A percentile compares a stretch with the other conserved stretches of the same genome.
phyloP scores from a whole-genome alignment of 2,888 invertebrate genomes.

The Phorcus lineatus region DNA sequence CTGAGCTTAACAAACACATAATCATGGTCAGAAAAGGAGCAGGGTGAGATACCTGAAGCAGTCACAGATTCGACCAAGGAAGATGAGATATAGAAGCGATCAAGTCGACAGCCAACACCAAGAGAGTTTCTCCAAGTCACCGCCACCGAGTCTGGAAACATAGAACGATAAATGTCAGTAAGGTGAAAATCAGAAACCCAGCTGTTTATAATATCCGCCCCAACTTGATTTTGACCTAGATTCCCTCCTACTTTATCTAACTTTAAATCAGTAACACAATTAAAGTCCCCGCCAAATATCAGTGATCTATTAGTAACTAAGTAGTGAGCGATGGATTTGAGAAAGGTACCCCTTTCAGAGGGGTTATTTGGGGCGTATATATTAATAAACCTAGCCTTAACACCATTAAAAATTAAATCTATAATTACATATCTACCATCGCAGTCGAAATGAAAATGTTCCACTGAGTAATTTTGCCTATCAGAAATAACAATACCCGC shows the following conservation, averaged over 20 bases:
- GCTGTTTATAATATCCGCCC: neutral
- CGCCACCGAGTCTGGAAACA: neutral
- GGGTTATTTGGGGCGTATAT: neutral
- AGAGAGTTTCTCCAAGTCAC: neutral
- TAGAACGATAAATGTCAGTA: neutral
- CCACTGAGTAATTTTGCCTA: neutral
- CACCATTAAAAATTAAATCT: neutral
- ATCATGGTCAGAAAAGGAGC: neutral
- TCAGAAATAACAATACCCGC: neutral
- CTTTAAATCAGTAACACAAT: neutral
- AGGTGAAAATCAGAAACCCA: neutral
- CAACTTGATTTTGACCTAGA: neutral
- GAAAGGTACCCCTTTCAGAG: neutral
- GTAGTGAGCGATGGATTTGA: neutral
- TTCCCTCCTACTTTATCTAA: constrained; percentile 22
- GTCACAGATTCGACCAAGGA: neutral
- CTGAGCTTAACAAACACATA: neutral
- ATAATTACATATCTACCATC: neutral
- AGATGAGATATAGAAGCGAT: constrained; percentile 14
- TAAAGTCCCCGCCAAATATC: constrained; percentile 22
- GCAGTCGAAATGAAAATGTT: constrained; percentile 2
- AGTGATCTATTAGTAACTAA: neutral
- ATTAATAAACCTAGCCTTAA: neutral
- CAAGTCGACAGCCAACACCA: neutral
- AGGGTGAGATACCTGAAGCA: neutral